Base-by-base conservation (phyloP, 2,888 invertebrate genomes). In the Tromatobia lineatoria region DNA sequence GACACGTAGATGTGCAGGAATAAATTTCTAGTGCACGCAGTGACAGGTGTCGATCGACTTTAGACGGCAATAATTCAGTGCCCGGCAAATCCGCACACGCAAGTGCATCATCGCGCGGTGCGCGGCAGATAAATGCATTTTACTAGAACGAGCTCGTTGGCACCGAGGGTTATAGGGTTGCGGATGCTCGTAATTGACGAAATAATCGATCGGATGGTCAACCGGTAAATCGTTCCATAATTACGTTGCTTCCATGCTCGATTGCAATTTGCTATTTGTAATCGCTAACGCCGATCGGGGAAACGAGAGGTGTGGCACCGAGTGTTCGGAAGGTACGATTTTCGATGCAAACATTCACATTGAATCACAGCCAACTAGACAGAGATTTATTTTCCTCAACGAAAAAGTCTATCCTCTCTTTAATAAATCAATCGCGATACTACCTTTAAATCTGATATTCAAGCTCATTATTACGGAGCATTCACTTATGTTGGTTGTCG, bases 131-230 rank as follows among this genome's bases (percentile, higher is more conserved):
- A 83, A 83, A 83, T 82, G 85, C 83, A 82, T 86, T 86, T 86
- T 85, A 85, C 81, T 76, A 67, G 50, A 78, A 64, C 61, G 67
- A 81, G 66, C 74, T 23, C 64, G 73, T 70, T 34, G 76, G 57
- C 47, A 70, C 34, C 20, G 52, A 70, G 45, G 77, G 76, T 70
- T 59, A n/a, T 61, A 45, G 57, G 66, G 66, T 42, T 59, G 71
- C 71, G 71, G 74, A 84, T 75, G 71, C 77, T 75, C 81, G 85
- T 83, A 80, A 83, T 80, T 82, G 86, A 67, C 82, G 86, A 87
- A 88, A 90, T 88, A 88, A 90, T 90, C 85, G 86, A 87, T 89
- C 84, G 80, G 79, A 83, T 81, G 80, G 87, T 88, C 86, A 87
- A 85, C 77, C 81, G 82, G 83, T 85, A 87, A 90, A 90, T 87